Base-by-base conservation (phyloP, 53 echinoderm and acorn worm species). In the Astropecten irregularis region DNA sequence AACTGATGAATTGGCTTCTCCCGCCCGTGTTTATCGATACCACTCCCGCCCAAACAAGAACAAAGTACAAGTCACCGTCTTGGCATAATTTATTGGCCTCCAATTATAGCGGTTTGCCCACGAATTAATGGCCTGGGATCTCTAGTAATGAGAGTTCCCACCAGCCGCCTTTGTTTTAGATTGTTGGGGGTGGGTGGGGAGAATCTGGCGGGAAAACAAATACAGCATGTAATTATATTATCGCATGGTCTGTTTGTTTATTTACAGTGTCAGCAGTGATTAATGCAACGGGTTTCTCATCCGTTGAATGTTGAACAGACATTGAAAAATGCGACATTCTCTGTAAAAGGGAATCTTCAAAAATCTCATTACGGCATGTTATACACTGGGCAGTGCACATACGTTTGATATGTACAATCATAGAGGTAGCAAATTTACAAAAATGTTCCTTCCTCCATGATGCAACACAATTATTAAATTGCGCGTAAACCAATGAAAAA, bases 1-100 rank as follows among this genome's bases (percentile, higher is more conserved):
- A 50, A 9, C 26, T 48, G 37, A 54, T 23, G 56, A 57, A 39
- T 39, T 35, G 55, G 36, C n/a, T n/a, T 74, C 49, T 33, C 34
- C 69, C 9, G 34, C n/a, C 29, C 46, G 48, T 69, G 71, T 71
- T 49, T 71, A 71, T 71, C 51, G 31, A 15, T 27, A 32, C 29
- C 34, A n/a, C 28, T 20, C 34, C 51, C 52, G 34, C 23, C 18
- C 71, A 19, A 51, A 9, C 50, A 71, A 71, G 71, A 51, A 35
- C 71, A n/a, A n/a, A n/a, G n/a, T n/a, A n/a, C n/a, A n/a, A 71
- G 71, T 71, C 71, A 71, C 69, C 16, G n/a, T n/a, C 49, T 33
- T n/a, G 28, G 9, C 31, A 32, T 32, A 50, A 71, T 71, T 71
- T 71, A 71, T 71, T 8, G 34, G 14, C 20, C 71, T 9, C 71